A percentile compares a stretch with the other conserved stretches of the same genome.
These are phyloP conservation scores for Caenorhabditis uteleia DNA, from an alignment of 2,888 invertebrate genomes.

Conservation along the genomic window DNA sequence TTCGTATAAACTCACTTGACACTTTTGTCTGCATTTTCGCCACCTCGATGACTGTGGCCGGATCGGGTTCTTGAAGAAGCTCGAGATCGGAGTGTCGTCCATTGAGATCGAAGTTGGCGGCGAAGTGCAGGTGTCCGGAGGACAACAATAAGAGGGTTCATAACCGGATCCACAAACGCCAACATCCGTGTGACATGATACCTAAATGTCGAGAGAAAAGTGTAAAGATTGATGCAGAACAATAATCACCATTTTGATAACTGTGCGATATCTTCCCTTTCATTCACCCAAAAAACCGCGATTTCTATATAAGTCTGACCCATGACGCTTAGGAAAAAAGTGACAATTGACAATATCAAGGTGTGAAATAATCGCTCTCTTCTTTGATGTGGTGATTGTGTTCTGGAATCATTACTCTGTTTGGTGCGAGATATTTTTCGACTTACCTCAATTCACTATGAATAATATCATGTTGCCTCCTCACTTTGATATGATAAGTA, in stretches of 20 bases:
- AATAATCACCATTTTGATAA: slow-evolving; percentile 43
- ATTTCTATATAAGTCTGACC: slow-evolving; percentile 67
- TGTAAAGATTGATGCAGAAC: neutral
- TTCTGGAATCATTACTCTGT: slow-evolving; percentile 35
- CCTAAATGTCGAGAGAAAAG: slow-evolving; percentile 17
- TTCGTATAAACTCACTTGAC: slow-evolving; percentile 9
- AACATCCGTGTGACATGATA: slow-evolving; percentile 59
- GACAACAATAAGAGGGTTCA: slow-evolving; percentile 66
- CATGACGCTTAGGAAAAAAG: slow-evolving; percentile 60
- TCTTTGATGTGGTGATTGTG: slow-evolving; percentile 62
- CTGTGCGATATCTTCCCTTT: slow-evolving; percentile 50
- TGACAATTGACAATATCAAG: slow-evolving; percentile 62
- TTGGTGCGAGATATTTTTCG: neutral
- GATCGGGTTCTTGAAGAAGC: slow-evolving; percentile 38
- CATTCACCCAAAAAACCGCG: slow-evolving; percentile 68
- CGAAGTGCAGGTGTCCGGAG: slow-evolving; percentile 64
- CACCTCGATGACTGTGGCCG: slow-evolving; percentile 23
- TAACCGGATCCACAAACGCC: slow-evolving; percentile 65
- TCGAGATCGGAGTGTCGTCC: slow-evolving; percentile 44
- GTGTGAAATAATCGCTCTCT: slow-evolving; percentile 68
- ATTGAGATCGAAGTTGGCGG: slow-evolving; percentile 51
- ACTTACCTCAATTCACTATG: slow-evolving; percentile 46
- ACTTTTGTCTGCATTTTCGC: slow-evolving; percentile 11
- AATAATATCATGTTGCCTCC: slow-evolving; percentile 61
- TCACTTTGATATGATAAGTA: slow-evolving; percentile 62